phyloP scores from a whole-genome alignment of 2,113 vertebrate species.

The Pteruthius melanotis region DNA sequence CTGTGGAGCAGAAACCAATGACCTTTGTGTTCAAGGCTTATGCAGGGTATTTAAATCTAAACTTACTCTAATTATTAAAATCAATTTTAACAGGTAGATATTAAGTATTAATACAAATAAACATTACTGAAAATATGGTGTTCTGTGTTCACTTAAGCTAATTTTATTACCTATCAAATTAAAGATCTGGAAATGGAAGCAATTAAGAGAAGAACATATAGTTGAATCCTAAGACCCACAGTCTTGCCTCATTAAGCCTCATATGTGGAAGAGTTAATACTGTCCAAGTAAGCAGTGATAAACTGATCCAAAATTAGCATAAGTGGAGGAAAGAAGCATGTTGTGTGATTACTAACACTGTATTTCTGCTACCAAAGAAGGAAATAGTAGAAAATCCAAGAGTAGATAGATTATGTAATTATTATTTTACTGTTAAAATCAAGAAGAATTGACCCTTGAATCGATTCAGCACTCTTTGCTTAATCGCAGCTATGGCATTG shows the following conservation, averaged over 20 bases:
- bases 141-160: background rate
- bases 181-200: background rate
- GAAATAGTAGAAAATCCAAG: background rate
- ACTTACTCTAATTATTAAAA: slow-evolving; percentile 38
- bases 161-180: background rate
- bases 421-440: background rate
- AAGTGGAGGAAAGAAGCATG: background rate
- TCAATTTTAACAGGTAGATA: background rate
- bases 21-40: slow-evolving; percentile 97
- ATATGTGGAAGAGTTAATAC: background rate
- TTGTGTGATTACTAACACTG: background rate
- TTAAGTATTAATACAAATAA: slow-evolving; percentile 4
- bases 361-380: background rate
- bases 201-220: background rate
- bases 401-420: background rate
- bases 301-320: background rate
- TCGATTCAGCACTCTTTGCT: background rate
- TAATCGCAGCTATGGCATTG: background rate
- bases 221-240: background rate
- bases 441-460: background rate
- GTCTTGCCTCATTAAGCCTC: background rate
- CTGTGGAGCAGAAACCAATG: slow-evolving; percentile 89
- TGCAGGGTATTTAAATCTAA: slow-evolving; percentile 85
- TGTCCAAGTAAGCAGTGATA: background rate
- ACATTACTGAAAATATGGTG: background rate